Conservation (phyloP, 2,888 invertebrate genomes). For the Ichneumon xanthorius region DNA sequence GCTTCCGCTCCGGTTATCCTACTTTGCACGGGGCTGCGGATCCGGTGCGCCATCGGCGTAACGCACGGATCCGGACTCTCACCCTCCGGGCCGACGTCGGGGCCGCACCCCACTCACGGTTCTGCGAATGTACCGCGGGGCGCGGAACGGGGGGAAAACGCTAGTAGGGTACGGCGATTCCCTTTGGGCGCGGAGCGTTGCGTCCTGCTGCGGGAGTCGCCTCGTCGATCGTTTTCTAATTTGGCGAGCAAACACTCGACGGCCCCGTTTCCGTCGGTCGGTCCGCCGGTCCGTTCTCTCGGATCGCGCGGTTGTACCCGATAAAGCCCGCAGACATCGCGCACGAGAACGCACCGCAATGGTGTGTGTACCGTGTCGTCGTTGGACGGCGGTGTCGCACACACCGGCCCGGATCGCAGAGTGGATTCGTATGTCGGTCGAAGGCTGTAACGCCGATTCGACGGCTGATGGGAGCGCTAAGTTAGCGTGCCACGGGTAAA, state of each 20-base stretch:
- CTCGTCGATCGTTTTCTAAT: slow-evolving; percentile 84
- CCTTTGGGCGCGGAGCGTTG: slow-evolving; percentile 73
- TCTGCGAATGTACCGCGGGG: slow-evolving; percentile 57
- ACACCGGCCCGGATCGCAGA: slow-evolving; percentile 15
- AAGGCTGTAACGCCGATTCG: slow-evolving; percentile 32
- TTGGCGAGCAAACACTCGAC: slow-evolving; percentile 82
- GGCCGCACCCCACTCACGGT: slow-evolving; percentile 36
- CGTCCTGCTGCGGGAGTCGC: slow-evolving; percentile 75
- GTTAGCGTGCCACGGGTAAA: slow-evolving; percentile 49
- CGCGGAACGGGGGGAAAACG: slow-evolving; percentile 50
- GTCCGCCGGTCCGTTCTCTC: slow-evolving; percentile 61
- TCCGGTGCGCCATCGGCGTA: not conserved
- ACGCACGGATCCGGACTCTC: not conserved
- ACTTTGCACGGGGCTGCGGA: not conserved
- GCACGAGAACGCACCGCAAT: slow-evolving; percentile 35
- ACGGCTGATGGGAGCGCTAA: slow-evolving; percentile 42
- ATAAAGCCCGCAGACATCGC: slow-evolving; percentile 54
- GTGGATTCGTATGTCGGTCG: slow-evolving; percentile 53
- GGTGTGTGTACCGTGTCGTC: slow-evolving; percentile 12
- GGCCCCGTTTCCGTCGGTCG: slow-evolving; percentile 52
- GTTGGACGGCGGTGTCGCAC: not conserved
- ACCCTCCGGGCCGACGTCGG: not conserved
- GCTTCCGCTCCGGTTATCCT: not conserved
- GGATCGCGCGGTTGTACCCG: slow-evolving; percentile 32
- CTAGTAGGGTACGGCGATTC: slow-evolving; percentile 70